These are phyloP conservation scores for Brachionus paranguensis DNA, from an alignment of 1,140 invertebrate genomes.

Conservation along the genomic window DNA sequence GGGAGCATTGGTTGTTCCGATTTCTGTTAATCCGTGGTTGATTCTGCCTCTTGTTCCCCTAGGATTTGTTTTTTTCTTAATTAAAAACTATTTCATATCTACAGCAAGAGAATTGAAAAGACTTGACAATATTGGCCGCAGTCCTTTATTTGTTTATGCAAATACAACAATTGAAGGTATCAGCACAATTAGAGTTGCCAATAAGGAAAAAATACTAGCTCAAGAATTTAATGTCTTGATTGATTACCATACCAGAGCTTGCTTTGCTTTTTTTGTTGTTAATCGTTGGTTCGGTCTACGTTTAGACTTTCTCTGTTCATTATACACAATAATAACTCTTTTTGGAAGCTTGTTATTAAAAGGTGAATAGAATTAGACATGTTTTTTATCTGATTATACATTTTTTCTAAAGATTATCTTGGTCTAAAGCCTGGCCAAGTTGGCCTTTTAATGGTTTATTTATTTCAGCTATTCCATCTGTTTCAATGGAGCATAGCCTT, in stretches of 20 bases:
- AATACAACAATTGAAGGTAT: constrained; percentile 80
- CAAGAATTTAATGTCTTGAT: constrained; percentile 66
- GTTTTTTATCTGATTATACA: neutral
- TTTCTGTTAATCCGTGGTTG: constrained; percentile 70
- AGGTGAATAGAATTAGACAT: neutral
- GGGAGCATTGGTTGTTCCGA: constrained; percentile 69
- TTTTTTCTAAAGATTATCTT: neutral
- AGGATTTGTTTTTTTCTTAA: constrained; percentile 65
- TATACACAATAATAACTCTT: constrained; percentile 26
- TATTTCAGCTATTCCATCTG: constrained; percentile 33
- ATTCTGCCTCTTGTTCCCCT: constrained; percentile 63
- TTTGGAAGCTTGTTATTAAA: constrained; percentile 27
- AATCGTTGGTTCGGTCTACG: constrained; percentile 76
- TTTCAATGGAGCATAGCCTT: constrained; percentile 33
- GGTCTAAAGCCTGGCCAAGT: constrained; percentile 26
- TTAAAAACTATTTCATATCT: constrained; percentile 70
- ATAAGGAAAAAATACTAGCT: constrained; percentile 59
- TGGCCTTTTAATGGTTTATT: constrained; percentile 33
- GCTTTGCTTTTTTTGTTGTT: constrained; percentile 67
- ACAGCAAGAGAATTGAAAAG: constrained; percentile 74
- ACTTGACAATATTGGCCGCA: constrained; percentile 45
- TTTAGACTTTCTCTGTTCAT: constrained; percentile 63
- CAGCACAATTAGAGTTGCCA: constrained; percentile 77
- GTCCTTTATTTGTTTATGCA: constrained; percentile 76
- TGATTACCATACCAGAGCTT: constrained; percentile 59